Evolutionary conservation across 2,113 vertebrate genomes (phyloP), one percentile per base, ranked within the genome.

Genomic region (Callipepla californica): DNA sequence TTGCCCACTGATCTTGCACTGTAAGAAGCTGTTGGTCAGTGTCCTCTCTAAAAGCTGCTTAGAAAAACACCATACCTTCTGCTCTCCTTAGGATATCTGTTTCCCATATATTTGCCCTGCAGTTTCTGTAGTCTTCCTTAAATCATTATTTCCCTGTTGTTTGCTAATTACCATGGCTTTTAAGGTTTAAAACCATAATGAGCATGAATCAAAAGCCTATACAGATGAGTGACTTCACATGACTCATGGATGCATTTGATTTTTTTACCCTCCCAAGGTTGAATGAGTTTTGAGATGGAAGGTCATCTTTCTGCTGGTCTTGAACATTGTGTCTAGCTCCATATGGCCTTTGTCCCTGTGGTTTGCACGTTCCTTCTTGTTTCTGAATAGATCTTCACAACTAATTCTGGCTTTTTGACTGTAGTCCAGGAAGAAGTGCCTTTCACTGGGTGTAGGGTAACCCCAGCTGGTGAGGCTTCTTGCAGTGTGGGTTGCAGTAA

Each of bases 331-430:
- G 17, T 85, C 75, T 66, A 25, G 75, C 55, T 90, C n/a, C 36
- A 77, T 50, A 53, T 0, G 0, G 58, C 47, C 75, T 87, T 93
- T 63, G 51, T 76, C 55, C 36, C 22, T 90, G 61, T 77, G 80
- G 82, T 92, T 92, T 89, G 92, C 76, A 38, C 28, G 70, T 19
- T 88, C 25, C 72, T 92, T 72, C 87, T 93, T 73, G 55, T 61
- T 92, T 94, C 79, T 48, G 65, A 69, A 32, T 73, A 69, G 53
- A 66, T 82, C 13, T 15, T 85, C 26, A 87, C 32, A 58, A 30
- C 34, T 2, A 8, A 63, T 88, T 91, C 38, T 34, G 93, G 85
- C 79, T 83, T 90, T 70, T 92, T 85, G 67, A 85, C 90, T 50
- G 47, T 51, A 77, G 25, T 5, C 50, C 25, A 44, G 42, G 68